These are phyloP conservation scores for Gambusia holbrooki DNA, from an alignment of 2,113 vertebrate species.

Conservation along the genomic window DNA sequence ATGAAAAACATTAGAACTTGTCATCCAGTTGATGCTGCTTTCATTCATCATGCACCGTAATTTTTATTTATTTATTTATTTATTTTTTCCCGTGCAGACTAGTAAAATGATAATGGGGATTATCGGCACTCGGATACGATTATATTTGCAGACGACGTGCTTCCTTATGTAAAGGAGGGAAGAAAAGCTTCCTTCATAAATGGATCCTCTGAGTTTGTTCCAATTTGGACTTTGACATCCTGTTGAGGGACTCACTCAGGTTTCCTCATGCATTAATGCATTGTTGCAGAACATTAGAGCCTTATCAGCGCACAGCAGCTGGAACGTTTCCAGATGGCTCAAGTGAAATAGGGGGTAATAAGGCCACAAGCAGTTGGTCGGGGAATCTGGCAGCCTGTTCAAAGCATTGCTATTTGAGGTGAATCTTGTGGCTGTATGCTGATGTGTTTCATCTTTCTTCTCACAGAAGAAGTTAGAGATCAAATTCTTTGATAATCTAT, in stretches of 20 bases:
- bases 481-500: conserved; percentile 29
- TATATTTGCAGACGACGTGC: conserved; percentile 27
- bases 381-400: conserved; percentile 62
- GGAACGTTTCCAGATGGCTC: conserved; percentile 68
- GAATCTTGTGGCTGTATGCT: conserved; percentile 26
- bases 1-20: not conserved
- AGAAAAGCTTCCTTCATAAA: conserved; percentile 28
- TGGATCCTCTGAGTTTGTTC: conserved; percentile 38
- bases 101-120: not conserved
- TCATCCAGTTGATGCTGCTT: not conserved
- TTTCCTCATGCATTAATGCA: conserved; percentile 42
- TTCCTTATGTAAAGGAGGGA: conserved; percentile 18
- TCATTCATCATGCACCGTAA: not conserved
- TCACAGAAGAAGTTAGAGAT: conserved; percentile 34
- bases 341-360: conserved; percentile 38
- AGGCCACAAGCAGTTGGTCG: conserved; percentile 38
- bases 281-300: conserved; percentile 38
- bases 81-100: not conserved
- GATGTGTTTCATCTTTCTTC: conserved; percentile 38
- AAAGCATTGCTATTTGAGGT: conserved; percentile 60
- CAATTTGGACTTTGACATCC: conserved; percentile 26
- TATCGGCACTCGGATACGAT: conserved; percentile 8
- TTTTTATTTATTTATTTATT: not conserved
- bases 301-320: conserved; percentile 57
- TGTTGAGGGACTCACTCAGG: conserved; percentile 37